These are phyloP conservation scores for Antitype chi DNA, from an alignment of 2,888 invertebrate species.

Conservation along the genomic window DNA sequence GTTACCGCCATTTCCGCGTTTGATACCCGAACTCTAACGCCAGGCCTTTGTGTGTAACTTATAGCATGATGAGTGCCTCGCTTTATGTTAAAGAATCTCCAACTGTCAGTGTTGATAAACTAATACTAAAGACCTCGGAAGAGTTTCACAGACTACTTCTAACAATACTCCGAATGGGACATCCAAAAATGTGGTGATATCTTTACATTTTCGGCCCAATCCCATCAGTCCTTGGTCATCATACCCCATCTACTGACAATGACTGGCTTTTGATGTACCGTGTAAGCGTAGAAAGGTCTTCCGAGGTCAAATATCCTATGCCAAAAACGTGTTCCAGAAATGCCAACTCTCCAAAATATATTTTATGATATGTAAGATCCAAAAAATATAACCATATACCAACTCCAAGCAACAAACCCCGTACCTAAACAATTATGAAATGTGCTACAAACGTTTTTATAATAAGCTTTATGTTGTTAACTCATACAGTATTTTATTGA, in stretches of 20 bases:
- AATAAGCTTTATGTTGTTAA: slow-evolving; percentile 81
- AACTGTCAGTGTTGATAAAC: slow-evolving; percentile 57
- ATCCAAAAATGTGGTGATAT: not conserved
- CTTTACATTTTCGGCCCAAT: slow-evolving; percentile 8
- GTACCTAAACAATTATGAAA: slow-evolving; percentile 48
- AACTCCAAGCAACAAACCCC: slow-evolving; percentile 29
- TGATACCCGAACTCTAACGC: slow-evolving; percentile 84
- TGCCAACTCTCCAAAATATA: slow-evolving; percentile 27
- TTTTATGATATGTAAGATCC: slow-evolving; percentile 33
- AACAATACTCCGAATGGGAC: not conserved
- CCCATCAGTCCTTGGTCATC: slow-evolving; percentile 5
- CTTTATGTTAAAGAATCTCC: slow-evolving; percentile 71
- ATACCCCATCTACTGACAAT: slow-evolving; percentile 6
- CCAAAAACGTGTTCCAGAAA: slow-evolving; percentile 27
- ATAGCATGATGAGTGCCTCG: slow-evolving; percentile 86
- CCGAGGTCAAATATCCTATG: slow-evolving; percentile 38
- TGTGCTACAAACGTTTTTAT: slow-evolving; percentile 49
- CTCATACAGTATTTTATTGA: slow-evolving; percentile 71
- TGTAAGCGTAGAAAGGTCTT: slow-evolving; percentile 35
- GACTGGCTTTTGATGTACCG: slow-evolving; percentile 3
- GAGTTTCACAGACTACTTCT: slow-evolving; percentile 32
- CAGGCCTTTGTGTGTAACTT: slow-evolving; percentile 88
- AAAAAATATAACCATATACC: slow-evolving; percentile 24
- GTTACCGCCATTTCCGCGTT: slow-evolving; percentile 77
- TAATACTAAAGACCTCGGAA: slow-evolving; percentile 56